These are phyloP conservation scores for Synanthedon myopaeformis DNA, from an alignment of 2,888 invertebrate species.

Conservation along the genomic window DNA sequence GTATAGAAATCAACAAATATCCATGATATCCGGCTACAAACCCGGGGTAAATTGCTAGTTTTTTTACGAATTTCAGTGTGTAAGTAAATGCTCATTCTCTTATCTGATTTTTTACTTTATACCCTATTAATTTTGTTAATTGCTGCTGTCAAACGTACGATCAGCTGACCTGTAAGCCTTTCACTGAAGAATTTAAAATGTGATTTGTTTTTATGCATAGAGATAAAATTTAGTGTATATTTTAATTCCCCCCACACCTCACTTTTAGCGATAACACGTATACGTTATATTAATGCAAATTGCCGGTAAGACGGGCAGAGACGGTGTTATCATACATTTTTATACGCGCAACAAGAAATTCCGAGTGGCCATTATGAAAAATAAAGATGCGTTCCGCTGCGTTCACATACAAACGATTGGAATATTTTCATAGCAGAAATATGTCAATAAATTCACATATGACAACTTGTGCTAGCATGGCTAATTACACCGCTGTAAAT, in stretches of 20 bases:
- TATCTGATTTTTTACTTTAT: no score
- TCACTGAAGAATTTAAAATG: neutral
- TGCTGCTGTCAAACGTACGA: no score
- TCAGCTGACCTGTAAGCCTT: no score
- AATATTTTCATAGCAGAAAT: neutral
- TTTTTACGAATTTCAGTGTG: no score
- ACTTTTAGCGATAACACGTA: conserved; percentile 22
- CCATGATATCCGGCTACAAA: no score
- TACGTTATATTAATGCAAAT: conserved; percentile 47
- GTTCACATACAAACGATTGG: conserved; percentile 3
- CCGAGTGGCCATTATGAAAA: conserved; percentile 26
- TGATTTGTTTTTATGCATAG: no score
- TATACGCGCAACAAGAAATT: conserved; percentile 28
- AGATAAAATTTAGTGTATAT: neutral
- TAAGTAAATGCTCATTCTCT: no score
- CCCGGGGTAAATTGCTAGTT: no score
- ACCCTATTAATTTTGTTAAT: no score
- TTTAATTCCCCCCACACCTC: conserved; percentile 1
- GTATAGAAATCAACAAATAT: no score
- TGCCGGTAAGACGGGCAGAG: conserved; percentile 17
- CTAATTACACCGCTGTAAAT: no score
- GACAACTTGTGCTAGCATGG: no score
- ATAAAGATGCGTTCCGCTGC: conserved; percentile 7
- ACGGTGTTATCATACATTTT: conserved; percentile 35
- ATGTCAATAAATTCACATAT: conserved; percentile 1